Evolutionary conservation across 2,797 vertebrate genomes (phyloP), one percentile per base, ranked within the genome.

Genomic region (Oreonectes daqikongensis): DNA sequence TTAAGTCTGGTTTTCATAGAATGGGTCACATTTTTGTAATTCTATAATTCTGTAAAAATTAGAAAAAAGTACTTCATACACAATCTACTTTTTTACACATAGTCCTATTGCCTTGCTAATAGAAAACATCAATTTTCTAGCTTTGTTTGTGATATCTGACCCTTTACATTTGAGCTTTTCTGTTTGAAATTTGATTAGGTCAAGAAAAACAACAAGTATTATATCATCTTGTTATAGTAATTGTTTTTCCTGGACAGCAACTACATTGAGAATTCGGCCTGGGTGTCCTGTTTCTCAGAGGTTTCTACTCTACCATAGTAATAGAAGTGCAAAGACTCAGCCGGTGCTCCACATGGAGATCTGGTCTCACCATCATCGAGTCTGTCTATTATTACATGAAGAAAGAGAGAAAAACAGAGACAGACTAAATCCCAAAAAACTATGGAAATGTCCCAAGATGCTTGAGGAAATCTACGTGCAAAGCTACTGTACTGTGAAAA

Each of bases 131-230:
- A 60, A 60, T 60, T 17, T 59, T 59, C 26, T 17, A 32, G 17
- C 18, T 5, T 26, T 24, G 52, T 30, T 59, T 59, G 57, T 32
- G 57, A 32, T 60, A 32, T 60, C 32, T 32, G 28, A 60, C 2
- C 3, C 30, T 60, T 60, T 32, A 32, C 15, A 18, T 18, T 30
- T 60, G 1, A 18, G 28, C 15, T 60, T 32, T 35, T 61, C 30
- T 35, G 59, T n/a, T 30, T 59, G 26, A 30, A 28, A 28, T 57
- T 57, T 28, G 53, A 57, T 57, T 57, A 57, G 6, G 55, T 59
- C 26, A 28, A 7, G 15, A 28, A 59, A 30, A 30, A 59, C 14
- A 28, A 15, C 14, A 28, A 59, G 26, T 30, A 28, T 6, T 14
- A 59, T 17, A 28, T 15, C 12, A 26, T 17, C 5, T 55, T 26